phyloP scores from a whole-genome alignment of 1,140 invertebrate genomes.

The Zaprionus inermis region DNA sequence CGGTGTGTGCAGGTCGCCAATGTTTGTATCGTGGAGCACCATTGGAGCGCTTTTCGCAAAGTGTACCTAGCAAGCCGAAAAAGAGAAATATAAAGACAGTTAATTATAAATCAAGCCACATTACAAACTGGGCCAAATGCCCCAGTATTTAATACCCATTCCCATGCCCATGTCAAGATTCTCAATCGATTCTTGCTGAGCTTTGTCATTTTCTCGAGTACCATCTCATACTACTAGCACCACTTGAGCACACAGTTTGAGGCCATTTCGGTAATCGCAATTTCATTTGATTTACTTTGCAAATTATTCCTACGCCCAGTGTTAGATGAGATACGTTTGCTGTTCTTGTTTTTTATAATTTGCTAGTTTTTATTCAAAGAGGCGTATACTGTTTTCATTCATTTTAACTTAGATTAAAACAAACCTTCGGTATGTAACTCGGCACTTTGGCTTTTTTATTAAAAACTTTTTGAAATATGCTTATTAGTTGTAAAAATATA shows the following conservation, averaged over 20 bases:
- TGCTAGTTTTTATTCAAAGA: neutral
- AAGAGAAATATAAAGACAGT: conserved; percentile 26
- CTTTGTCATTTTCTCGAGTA: conserved; percentile 37
- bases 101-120: conserved; percentile 26
- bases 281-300: conserved; percentile 22
- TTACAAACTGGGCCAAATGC: neutral
- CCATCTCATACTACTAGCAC: conserved; percentile 20
- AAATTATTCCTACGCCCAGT: neutral
- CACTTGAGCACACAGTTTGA: conserved; percentile 34
- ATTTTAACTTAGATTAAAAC: neutral
- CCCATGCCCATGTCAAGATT: neutral
- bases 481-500: neutral
- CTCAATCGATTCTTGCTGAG: conserved; percentile 50
- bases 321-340: neutral
- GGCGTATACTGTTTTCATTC: neutral
- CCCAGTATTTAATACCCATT: neutral
- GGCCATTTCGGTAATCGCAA: conserved; percentile 25
- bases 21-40: conserved; percentile 53
- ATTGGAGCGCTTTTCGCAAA: conserved; percentile 68
- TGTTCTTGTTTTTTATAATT: neutral
- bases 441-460: conserved; percentile 27
- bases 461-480: neutral
- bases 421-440: conserved; percentile 25
- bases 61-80: conserved; percentile 61
- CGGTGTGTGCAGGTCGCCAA: conserved; percentile 55